Conservation (phyloP, 2,797 vertebrate genomes). For the Gila robusta region DNA sequence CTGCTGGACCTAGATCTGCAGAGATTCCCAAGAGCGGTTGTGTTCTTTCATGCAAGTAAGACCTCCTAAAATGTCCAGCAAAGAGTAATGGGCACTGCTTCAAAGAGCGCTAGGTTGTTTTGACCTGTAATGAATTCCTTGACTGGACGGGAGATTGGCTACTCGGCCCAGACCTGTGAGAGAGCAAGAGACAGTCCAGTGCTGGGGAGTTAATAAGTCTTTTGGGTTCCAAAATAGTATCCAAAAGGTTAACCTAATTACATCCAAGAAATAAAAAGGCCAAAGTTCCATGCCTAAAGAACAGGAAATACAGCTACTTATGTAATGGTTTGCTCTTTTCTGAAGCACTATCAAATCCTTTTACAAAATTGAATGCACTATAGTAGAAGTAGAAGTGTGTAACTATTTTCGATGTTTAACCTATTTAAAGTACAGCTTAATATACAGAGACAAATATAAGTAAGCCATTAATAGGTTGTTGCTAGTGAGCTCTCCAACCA, state of each 20-base stretch:
- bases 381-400: slow-evolving; percentile 68
- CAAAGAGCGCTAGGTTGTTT: slow-evolving; percentile 64
- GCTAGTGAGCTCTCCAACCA: not conserved
- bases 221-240: slow-evolving; percentile 73
- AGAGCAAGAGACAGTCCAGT: slow-evolving; percentile 65
- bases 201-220: slow-evolving; percentile 76
- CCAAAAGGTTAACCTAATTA: slow-evolving; percentile 85
- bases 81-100: slow-evolving; percentile 62
- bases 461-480: not conserved
- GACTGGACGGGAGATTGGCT: slow-evolving; percentile 61
- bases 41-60: slow-evolving; percentile 48
- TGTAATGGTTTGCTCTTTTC: slow-evolving; percentile 74
- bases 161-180: slow-evolving; percentile 62
- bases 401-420: not conserved
- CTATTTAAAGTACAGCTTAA: not conserved
- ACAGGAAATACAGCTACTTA: slow-evolving; percentile 70
- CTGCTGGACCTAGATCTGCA: slow-evolving; percentile 38
- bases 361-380: slow-evolving; percentile 73
- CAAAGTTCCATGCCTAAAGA: slow-evolving; percentile 75
- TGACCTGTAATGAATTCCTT: slow-evolving; percentile 76
- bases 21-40: slow-evolving; percentile 36
- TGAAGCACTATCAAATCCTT: slow-evolving; percentile 76
- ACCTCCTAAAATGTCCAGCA: slow-evolving; percentile 61
- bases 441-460: not conserved
- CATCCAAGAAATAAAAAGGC: slow-evolving; percentile 83